Base-by-base conservation (phyloP, 2,113 vertebrate genomes). In the Apaloderma vittatum region DNA sequence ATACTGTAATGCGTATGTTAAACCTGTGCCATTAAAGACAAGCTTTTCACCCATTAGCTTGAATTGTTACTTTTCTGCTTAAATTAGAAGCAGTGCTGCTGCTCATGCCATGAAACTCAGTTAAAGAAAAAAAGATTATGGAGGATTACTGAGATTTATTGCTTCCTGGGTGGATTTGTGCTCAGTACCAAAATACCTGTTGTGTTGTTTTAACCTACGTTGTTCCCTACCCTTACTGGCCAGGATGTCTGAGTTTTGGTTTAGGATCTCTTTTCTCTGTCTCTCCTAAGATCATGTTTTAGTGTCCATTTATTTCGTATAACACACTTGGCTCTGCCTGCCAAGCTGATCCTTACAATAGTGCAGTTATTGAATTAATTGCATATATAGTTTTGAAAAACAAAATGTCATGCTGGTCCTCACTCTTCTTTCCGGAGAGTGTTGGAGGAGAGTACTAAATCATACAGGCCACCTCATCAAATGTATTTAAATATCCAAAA, bases 11-110 rank as follows among this genome's bases (percentile, higher is more conserved):
- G 48, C 51, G 7, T 79, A 63, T 32, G 26, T 73, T 84, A 74
- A 92, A 88, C 36, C n/a, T 43, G 82, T 59, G 91, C 76, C 49
- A 59, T 88, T 74, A 90, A 67, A 86, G 82, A 55, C 29, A n/a
- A 52, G 45, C 37, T 77, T 94, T 94, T 78, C 34, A 29, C 87
- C 67, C 62, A 48, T 96, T 76, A 96, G 84, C 72, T 84, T 48
- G 34, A 24, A n/a, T 82, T 62, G 67, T 82, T 82, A 36, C 67
- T 86, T 92, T 54, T 68, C 78, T 77, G 21, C 74, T 92, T 63
- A 48, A 91, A 71, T 83, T 59, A 88, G 76, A 59, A 57, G 13
- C 16, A 1, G 26, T 2, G 15, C 57, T 48, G 59, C 52, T 34
- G 51, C 36, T 29, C 16, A 32, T 57, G 30, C 67, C 45, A 4